phyloP scores from a whole-genome alignment of 2,797 vertebrate species.

The Sebastes hubbsi region DNA sequence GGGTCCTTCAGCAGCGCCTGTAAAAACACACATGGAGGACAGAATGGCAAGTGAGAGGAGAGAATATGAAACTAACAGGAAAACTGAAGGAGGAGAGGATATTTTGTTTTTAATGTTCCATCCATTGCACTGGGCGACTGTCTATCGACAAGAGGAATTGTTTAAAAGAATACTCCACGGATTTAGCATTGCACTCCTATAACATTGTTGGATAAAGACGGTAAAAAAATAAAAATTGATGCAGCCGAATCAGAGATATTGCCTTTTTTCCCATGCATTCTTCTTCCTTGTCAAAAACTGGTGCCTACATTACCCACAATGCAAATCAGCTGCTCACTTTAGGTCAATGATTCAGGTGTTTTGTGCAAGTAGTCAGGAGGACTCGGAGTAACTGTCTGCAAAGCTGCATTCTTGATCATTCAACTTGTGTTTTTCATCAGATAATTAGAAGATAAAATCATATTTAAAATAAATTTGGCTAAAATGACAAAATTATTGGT shows the following conservation, averaged over 20 bases:
- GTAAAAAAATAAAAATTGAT: background rate
- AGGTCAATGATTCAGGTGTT: background rate
- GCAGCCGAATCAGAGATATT: background rate
- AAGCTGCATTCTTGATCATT: too few relatives aligned
- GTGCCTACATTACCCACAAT: background rate
- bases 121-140: background rate
- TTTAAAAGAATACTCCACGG: background rate
- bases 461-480: too few relatives aligned
- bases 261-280: background rate
- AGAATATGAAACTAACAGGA: background rate
- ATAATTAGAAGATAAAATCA: too few relatives aligned
- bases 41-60: background rate
- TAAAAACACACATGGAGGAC: slow-evolving; percentile 39
- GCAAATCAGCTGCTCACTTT: background rate
- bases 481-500: too few relatives aligned
- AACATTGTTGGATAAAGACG: too few relatives aligned
- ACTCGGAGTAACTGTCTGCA: too few relatives aligned
- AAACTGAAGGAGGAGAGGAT: background rate
- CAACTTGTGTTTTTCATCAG: too few relatives aligned
- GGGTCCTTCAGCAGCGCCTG: slow-evolving; percentile 93
- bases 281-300: background rate
- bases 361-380: background rate
- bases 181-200: background rate
- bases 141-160: background rate
- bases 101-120: background rate